Base-by-base conservation (phyloP, 2,888 invertebrate genomes). In the Rhogogaster chlorosoma region DNA sequence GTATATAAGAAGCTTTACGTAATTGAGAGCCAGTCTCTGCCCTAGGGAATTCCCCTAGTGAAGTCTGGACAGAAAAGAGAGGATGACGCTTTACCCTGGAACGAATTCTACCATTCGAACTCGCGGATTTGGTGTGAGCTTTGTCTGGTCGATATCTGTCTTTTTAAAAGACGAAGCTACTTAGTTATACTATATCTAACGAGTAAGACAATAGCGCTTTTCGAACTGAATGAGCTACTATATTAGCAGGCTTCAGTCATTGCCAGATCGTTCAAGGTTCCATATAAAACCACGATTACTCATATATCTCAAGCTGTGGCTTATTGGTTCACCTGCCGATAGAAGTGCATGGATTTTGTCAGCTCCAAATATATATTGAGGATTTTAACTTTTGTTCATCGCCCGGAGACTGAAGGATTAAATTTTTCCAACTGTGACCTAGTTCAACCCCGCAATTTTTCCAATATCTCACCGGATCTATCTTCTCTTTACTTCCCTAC, bases 391-490 rank as follows among this genome's bases (percentile, higher is more conserved):
- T 53, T 53, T n/a, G 53, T 32, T 67, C 29, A 29, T 67, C 32
- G 12, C 67, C 18, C 18, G 38, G 71, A 36, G 71, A 10, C 15
- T 22, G 49, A 49, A 77, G 77, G 77, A 7, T 77, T 77, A 77
- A 77, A 36, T 77, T 80, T 29, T 80, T 38, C 22, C 61, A 38
- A 61, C 61, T 61, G 61, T 26, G 80, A 80, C 80, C 80, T 38
- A 80, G 32, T 61, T 80, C 7, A 10, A 49, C 61, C 61, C 53
- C 0, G 0, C 42, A 38, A 32, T 61, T 61, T 57, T 80, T 61
- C 38, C 80, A 61, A 80, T 61, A 38, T 80, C 61, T 61, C 36
- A 57, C 36, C 22, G 80, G 57, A 61, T 80, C 78, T 78, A 78
- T 78, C 36, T 78, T 57, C 26, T 32, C 38, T 80, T 80, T 22